These are phyloP conservation scores for Agapornis roseicollis DNA, from an alignment of 2,113 vertebrate genomes.

Conservation along the genomic window DNA sequence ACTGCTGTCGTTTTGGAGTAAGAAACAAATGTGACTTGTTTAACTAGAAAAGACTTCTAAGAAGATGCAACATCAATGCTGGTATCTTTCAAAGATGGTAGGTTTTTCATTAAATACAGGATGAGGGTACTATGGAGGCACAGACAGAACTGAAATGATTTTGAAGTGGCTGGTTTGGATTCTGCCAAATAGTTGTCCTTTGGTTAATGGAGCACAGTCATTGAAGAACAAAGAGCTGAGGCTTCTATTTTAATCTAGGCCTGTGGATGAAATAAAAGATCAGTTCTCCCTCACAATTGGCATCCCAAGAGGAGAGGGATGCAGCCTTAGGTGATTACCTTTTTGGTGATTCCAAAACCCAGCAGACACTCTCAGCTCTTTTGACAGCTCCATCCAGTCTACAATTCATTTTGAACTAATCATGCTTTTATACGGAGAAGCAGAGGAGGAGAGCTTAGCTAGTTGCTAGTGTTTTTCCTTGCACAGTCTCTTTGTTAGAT, in stretches of 20 bases:
- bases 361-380: neutral
- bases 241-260: neutral
- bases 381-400: neutral
- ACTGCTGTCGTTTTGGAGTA: neutral
- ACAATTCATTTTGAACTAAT: neutral
- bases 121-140: neutral
- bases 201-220: neutral
- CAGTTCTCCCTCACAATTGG: neutral
- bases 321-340: neutral
- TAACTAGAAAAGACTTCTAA: neutral
- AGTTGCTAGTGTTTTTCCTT: neutral
- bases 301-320: neutral
- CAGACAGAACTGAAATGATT: neutral
- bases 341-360: neutral
- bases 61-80: neutral
- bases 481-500: neutral
- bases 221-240: neutral
- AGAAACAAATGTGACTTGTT: neutral
- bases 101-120: neutral
- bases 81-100: neutral
- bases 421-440: neutral
- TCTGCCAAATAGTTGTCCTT: neutral
- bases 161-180: neutral
- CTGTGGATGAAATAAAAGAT: neutral
- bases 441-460: neutral